A percentile compares a stretch with the other conserved stretches of the same genome.
phyloP scores from a whole-genome alignment of 2,797 vertebrate species.

The Oceanodroma leucorhoa region DNA sequence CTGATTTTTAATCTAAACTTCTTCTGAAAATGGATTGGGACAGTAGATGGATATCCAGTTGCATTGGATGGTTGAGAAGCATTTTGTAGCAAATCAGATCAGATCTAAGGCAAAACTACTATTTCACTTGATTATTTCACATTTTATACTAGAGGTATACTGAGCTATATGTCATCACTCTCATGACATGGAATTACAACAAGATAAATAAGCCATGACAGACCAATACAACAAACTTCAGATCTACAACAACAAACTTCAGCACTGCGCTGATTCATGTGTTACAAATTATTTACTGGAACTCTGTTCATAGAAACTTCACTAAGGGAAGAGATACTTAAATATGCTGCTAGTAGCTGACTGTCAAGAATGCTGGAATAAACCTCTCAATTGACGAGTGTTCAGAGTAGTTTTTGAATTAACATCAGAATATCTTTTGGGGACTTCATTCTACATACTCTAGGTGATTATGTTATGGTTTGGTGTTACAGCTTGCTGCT shows the following conservation, averaged over 20 bases:
- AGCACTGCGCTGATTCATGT: accelerated
- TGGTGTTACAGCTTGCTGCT: neutral
- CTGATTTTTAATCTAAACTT: neutral
- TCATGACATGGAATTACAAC: neutral
- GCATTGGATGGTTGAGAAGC: neutral
- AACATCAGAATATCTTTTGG: neutral
- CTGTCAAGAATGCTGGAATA: neutral
- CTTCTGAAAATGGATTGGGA: neutral
- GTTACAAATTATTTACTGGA: neutral
- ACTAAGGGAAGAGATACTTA: neutral
- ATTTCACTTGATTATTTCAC: neutral
- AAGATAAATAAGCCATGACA: neutral
- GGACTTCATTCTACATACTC: accelerated
- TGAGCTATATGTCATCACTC: neutral
- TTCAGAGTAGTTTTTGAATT: neutral
- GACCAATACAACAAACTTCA: neutral
- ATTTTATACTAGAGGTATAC: no score
- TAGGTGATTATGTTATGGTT: neutral
- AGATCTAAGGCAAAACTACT: neutral
- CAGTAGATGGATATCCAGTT: neutral
- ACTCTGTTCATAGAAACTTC: neutral
- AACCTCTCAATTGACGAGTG: accelerated
- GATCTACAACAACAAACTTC: neutral
- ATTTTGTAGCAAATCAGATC: neutral
- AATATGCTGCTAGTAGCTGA: neutral